Conservation (phyloP, 2,888 invertebrate species). For the Trichogramma dendrolimi region DNA sequence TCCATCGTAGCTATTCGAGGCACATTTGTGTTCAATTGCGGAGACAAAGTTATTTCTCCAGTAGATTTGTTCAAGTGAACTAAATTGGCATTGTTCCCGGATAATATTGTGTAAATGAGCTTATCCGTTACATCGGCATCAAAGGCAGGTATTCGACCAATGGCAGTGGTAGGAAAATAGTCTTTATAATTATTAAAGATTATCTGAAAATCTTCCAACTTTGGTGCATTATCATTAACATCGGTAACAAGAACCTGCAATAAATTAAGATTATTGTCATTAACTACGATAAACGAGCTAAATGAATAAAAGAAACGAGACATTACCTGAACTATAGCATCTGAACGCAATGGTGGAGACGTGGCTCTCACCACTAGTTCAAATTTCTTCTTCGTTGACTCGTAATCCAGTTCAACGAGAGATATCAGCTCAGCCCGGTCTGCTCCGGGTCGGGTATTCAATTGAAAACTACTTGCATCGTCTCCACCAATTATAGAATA, state of each 20-base stretch:
- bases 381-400: conserved; percentile 86
- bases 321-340: conserved; percentile 71
- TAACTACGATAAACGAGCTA: background rate
- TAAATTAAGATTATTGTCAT: background rate
- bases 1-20: conserved; percentile 91
- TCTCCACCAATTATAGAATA: conserved; percentile 94
- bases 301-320: background rate
- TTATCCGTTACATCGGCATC: conserved; percentile 93
- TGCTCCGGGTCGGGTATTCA: conserved; percentile 75
- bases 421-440: conserved; percentile 85
- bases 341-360: conserved; percentile 83
- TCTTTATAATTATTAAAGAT: conserved; percentile 94
- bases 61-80: conserved; percentile 77
- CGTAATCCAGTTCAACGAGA: conserved; percentile 90
- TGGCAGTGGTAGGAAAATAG: conserved; percentile 86
- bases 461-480: conserved; percentile 79
- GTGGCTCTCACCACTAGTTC: conserved; percentile 85
- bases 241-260: conserved; percentile 81
- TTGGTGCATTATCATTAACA: conserved; percentile 92
- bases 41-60: conserved; percentile 82
- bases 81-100: conserved; percentile 90
- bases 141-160: conserved; percentile 86
- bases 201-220: conserved; percentile 85
- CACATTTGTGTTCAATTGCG: conserved; percentile 91
- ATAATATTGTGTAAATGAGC: conserved; percentile 76